Evolutionary conservation across 2,888 invertebrate genomes (phyloP), one percentile per base, ranked within the genome.

Genomic region (Glyphotaelius pellucidus): DNA sequence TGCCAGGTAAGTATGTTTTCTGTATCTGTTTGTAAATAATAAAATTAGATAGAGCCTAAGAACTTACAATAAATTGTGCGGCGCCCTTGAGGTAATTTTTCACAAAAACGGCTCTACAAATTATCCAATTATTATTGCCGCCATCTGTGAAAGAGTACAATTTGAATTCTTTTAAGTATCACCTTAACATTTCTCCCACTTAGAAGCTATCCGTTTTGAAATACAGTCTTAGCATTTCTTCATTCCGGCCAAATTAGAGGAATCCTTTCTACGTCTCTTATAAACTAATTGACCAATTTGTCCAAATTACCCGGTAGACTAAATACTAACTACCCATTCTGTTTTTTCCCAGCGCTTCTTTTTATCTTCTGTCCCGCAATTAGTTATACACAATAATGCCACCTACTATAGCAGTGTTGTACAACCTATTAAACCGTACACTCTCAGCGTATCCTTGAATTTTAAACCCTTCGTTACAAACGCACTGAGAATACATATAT

Each of bases 261-360:
- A 85, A 38, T 85, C 42, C 47, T 42, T 30, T 67, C 67, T 42
- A 2, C 86, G 30, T 25, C 15, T 86, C 47, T 86, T 86, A 86
- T 86, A 47, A 42, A 11, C 11, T 42, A 86, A 86, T 86, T 86
- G 42, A 15, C 35, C 85, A 85, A 85, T 85, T 38, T 38, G 85
- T n/a, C 31, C 86, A 86, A 86, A 42, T 42, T 86, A 86, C 38
- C 30, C n/a, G 86, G n/a, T n/a, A 67, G 67, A n/a, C 67, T 25
- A 67, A 67, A 67, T 67, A 67, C n/a, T 42, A 86, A 86, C 11
- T 86, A 42, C 42, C 11, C 30, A 42, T 30, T 42, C 42, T 30
- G 12, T 42, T 86, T 86, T 15, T 86, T 86, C 30, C 86, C 38
- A 86, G 38, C 30, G 30, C 14, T 86, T 42, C 42, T 30, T 42